phyloP scores from a whole-genome alignment of 2,797 vertebrate species.

The Girardinus metallicus region DNA sequence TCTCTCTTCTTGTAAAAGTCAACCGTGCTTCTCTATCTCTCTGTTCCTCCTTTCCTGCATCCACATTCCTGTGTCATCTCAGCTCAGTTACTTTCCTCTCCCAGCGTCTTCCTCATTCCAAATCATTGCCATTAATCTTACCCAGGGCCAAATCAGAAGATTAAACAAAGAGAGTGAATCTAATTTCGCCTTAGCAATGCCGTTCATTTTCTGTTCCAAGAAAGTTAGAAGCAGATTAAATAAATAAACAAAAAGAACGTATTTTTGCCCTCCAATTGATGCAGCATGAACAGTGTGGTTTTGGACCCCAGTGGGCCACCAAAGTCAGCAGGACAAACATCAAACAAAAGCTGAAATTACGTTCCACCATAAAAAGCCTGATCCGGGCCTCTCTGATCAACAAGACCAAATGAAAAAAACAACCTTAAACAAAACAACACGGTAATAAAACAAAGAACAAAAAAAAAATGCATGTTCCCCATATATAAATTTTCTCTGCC shows the following conservation, averaged over 20 bases:
- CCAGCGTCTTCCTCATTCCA: constrained; percentile 44
- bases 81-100: constrained; percentile 39
- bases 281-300: constrained; percentile 7
- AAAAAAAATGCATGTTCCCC: background rate
- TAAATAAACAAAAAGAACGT: constrained; percentile 47
- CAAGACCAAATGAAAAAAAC: background rate
- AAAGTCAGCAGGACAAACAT: background rate
- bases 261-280: constrained; percentile 39
- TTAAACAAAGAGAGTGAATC: constrained; percentile 71
- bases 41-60: constrained; percentile 31
- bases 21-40: constrained; percentile 24
- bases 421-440: background rate
- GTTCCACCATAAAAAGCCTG: background rate
- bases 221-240: constrained; percentile 66
- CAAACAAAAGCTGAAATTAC: background rate
- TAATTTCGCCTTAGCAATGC: constrained; percentile 54
- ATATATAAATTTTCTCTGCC: background rate
- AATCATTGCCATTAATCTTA: constrained; percentile 72
- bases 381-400: background rate
- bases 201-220: constrained; percentile 70
- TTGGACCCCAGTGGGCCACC: background rate
- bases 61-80: constrained; percentile 32
- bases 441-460: background rate
- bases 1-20: constrained; percentile 41
- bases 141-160: constrained; percentile 75